Evolutionary conservation across 2,888 invertebrate genomes (phyloP).

Genomic region (Rhagonycha fulva): DNA sequence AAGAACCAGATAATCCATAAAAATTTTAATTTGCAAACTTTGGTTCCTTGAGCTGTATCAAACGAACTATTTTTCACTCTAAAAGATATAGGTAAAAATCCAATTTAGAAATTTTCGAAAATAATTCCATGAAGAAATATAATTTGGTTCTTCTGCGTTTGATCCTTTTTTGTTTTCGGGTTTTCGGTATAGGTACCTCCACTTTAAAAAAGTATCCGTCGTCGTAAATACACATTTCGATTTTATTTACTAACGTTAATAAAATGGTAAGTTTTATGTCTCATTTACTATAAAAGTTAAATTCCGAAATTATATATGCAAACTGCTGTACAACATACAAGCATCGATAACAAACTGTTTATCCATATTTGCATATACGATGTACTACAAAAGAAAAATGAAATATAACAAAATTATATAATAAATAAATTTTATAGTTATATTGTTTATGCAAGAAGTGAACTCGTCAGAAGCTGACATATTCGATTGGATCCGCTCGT

Average conservation of each 20-base stretch:
- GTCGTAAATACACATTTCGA: not conserved
- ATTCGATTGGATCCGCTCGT: constrained; percentile 43
- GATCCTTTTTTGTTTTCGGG: too few species aligned
- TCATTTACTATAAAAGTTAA: not conserved
- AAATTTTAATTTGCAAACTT: not conserved
- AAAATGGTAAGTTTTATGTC: not conserved
- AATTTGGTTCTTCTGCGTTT: too few species aligned
- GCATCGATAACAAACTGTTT: not conserved
- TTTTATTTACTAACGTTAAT: not conserved
- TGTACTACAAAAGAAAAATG: constrained; percentile 15
- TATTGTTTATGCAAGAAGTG: constrained; percentile 18
- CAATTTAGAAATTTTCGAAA: not conserved
- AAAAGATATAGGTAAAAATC: not conserved
- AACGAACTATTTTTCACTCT: not conserved
- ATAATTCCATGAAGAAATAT: not conserved
- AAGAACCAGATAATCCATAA: not conserved
- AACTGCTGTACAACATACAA: not conserved
- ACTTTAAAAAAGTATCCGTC: not conserved
- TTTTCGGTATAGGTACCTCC: too few species aligned
- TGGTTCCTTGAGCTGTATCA: not conserved
- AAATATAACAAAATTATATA: not conserved
- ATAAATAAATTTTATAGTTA: constrained; percentile 1
- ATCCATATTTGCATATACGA: not conserved
- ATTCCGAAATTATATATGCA: not conserved
- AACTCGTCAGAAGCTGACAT: constrained; percentile 42